Evolutionary conservation across 2,797 vertebrate species (phyloP).

Genomic region (Clarias laeviceps): DNA sequence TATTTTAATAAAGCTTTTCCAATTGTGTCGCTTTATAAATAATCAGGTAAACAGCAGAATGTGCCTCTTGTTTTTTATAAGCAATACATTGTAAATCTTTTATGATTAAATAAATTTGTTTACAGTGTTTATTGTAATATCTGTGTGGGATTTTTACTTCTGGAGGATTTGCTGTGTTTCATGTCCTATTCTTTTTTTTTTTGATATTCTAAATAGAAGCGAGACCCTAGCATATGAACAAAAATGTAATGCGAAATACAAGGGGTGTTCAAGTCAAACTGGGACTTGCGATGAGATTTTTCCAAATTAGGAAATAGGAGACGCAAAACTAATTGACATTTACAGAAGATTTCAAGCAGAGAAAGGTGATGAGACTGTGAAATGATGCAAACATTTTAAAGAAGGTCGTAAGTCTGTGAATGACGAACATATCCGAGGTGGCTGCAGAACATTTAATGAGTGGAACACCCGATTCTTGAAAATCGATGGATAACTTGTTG

Average conservation of each 20-base stretch:
- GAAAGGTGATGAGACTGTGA: too few relatives aligned
- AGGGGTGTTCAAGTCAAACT: background rate
- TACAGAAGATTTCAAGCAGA: too few relatives aligned
- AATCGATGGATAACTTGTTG: too few relatives aligned
- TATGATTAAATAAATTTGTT: slow-evolving; percentile 75
- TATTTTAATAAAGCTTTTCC: slow-evolving; percentile 62
- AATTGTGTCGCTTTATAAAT: slow-evolving; percentile 44
- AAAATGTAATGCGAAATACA: background rate
- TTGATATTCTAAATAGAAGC: background rate
- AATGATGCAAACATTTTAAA: too few relatives aligned
- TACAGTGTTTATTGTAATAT: slow-evolving; percentile 58
- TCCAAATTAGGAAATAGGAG: too few relatives aligned
- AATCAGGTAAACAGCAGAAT: slow-evolving; percentile 47
- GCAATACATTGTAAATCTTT: slow-evolving; percentile 75
- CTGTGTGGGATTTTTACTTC: background rate
- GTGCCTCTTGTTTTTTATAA: slow-evolving; percentile 66
- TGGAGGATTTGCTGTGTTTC: background rate
- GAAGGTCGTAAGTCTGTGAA: too few relatives aligned
- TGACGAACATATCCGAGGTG: too few relatives aligned
- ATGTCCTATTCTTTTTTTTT: background rate
- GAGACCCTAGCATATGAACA: too few relatives aligned
- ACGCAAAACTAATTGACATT: too few relatives aligned
- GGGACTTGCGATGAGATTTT: too few relatives aligned
- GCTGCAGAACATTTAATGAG: too few relatives aligned
- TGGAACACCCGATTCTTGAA: too few relatives aligned